Evolutionary conservation across 1,140 invertebrate species (phyloP), one percentile per base, ranked within the genome.

Genomic region (Dufourea novaeangliae): DNA sequence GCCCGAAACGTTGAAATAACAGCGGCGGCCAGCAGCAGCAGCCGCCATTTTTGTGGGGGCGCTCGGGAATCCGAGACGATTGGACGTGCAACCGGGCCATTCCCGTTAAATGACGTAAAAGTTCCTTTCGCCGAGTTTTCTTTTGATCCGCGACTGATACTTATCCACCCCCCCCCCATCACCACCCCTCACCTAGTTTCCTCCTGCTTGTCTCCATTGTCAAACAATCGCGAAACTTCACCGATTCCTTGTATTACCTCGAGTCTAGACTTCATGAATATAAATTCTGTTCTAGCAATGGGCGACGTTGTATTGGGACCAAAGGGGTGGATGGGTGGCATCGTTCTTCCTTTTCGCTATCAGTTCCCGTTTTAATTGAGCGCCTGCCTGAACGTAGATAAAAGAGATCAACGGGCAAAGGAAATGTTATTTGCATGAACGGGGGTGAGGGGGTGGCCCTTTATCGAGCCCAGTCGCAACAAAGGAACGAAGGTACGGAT

Each of bases 1-100:
- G 67, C 71, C n/a, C 34, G 44, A 39, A 68, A 75, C 59, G 71
- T 34, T 59, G 63, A 79, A 79, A 74, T 74, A 79, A 79, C 77
- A 74, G 75, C 62, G 52, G 52, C 56, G n/a, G 59, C 68, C 68
- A 56, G 59, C 63, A 64, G n/a, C n/a, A n/a, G 54, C 41, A 25
- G 68, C n/a, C 70, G 50, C 61, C 78, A 79, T 76, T 66, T 66
- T 76, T 44, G 63, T 14, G 44, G 41, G 14, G 50, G 14, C 4
- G 22, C 52, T 1, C 2, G 6, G 61, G 57, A 64, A 71, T 63
- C 68, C 56, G 66, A 61, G 66, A 78, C 70, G 77, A 78, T 78
- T 74, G 32, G 34, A 39, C 59, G 59, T 22, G 14, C 32, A 37
- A 61, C 32, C 27, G 20, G 29, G 32, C 59, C 34, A 39, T 41